These are phyloP conservation scores for Anoplopoma fimbria DNA, from an alignment of 2,113 vertebrate genomes.

Conservation along the genomic window DNA sequence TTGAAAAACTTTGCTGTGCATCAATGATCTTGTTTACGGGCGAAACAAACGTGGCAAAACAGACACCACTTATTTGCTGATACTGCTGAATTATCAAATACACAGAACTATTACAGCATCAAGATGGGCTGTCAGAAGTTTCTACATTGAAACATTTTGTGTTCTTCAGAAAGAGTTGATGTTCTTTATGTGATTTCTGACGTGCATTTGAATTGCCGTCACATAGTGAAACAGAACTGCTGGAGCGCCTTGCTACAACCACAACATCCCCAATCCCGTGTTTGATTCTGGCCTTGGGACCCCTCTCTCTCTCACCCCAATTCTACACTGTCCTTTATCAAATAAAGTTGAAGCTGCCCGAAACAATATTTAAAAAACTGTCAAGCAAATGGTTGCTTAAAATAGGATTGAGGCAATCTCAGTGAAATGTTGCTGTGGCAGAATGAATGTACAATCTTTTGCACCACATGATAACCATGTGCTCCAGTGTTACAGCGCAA, in stretches of 20 bases:
- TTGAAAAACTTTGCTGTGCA: background rate
- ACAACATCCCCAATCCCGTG: too few species aligned
- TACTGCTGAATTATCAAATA: background rate
- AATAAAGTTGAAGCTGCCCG: too few species aligned
- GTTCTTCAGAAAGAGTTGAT: background rate
- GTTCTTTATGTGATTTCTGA: slow-evolving; percentile 25
- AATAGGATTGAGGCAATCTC: slow-evolving; percentile 51
- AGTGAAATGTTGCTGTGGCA: slow-evolving; percentile 48
- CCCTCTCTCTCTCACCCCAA: too few species aligned
- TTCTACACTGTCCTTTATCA: too few species aligned
- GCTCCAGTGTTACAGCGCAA: slow-evolving; percentile 35
- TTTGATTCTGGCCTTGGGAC: too few species aligned
- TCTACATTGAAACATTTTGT: background rate
- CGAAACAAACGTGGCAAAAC: background rate
- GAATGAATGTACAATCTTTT: slow-evolving; percentile 48
- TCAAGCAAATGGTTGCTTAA: slow-evolving; percentile 28
- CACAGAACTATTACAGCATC: background rate
- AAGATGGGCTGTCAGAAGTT: background rate
- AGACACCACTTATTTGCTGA: background rate
- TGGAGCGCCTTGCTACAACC: background rate
- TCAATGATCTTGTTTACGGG: background rate
- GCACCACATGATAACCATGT: slow-evolving; percentile 45
- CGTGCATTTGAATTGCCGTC: slow-evolving; percentile 29
- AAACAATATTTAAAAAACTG: slow-evolving; percentile 10
- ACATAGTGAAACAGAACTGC: background rate